Evolutionary conservation across 1,140 invertebrate species (phyloP).

Genomic region (Drosophila paulistorum): DNA sequence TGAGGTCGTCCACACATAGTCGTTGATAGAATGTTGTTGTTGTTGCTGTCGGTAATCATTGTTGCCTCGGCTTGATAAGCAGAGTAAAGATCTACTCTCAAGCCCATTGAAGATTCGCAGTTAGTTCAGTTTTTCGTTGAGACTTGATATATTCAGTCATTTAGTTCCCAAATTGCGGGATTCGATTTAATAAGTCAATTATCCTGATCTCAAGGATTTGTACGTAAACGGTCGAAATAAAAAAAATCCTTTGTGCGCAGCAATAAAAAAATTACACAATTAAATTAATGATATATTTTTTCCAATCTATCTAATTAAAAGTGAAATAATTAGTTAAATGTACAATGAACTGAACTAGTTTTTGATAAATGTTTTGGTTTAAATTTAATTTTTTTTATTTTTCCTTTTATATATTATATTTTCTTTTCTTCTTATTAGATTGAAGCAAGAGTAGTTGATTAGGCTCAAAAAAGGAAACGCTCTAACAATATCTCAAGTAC

Average conservation of each 20-base stretch:
- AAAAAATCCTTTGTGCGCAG: too few relatives aligned
- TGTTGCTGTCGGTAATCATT: constrained; percentile 12
- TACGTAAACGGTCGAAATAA: background rate
- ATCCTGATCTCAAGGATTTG: constrained; percentile 35
- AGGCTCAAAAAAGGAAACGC: too few relatives aligned
- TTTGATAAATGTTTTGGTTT: too few relatives aligned
- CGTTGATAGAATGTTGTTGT: constrained; percentile 1
- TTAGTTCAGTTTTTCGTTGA: constrained; percentile 45
- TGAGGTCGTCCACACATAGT: background rate
- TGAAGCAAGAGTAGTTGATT: too few relatives aligned
- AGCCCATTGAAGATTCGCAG: constrained; percentile 25
- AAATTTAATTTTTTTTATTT: too few relatives aligned
- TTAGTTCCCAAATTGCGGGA: constrained; percentile 31
- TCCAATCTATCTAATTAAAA: too few relatives aligned
- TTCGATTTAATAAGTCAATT: constrained; percentile 5
- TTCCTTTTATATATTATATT: too few relatives aligned
- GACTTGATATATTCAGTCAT: constrained; percentile 21
- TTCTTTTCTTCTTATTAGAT: too few relatives aligned
- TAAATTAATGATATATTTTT: too few relatives aligned
- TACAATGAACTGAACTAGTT: too few relatives aligned
- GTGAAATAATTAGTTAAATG: too few relatives aligned
- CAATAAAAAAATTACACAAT: too few relatives aligned
- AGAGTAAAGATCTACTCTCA: constrained; percentile 26
- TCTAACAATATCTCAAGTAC: background rate
- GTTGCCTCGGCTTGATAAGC: constrained; percentile 45